Evolutionary conservation across 2,888 invertebrate genomes (phyloP).

Genomic region (Parochlus steinenii): DNA sequence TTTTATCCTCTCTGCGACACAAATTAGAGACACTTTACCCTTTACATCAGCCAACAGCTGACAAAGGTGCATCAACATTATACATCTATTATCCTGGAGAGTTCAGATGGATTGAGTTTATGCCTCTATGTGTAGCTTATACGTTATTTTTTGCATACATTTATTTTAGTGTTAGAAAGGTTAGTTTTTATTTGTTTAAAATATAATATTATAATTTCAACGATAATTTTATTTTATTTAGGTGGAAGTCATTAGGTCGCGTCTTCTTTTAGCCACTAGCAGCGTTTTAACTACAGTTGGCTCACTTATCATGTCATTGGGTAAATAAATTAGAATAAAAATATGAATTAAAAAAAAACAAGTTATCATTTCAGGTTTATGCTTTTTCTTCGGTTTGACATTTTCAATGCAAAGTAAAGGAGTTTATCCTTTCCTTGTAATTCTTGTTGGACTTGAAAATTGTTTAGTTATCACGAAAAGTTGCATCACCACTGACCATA

Average conservation of each 20-base stretch:
- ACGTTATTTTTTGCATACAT: conserved; percentile 78
- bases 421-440: conserved; percentile 87
- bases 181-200: too few relatives aligned
- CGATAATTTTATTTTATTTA: conserved; percentile 12
- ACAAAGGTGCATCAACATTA: conserved; percentile 29
- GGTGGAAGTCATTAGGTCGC: conserved; percentile 30
- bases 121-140: conserved; percentile 73
- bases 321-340: too few relatives aligned
- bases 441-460: conserved; percentile 88
- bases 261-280: conserved; percentile 57
- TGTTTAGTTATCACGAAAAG: conserved; percentile 80
- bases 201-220: conserved; percentile 70
- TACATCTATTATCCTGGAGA: conserved; percentile 79
- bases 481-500: conserved; percentile 82
- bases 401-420: conserved; percentile 61
- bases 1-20: conserved; percentile 51
- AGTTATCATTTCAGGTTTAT: too few relatives aligned
- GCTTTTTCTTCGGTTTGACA: conserved; percentile 73
- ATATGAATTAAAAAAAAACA: too few relatives aligned
- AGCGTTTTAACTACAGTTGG: conserved; percentile 75
- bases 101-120: conserved; percentile 66
- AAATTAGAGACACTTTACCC: conserved; percentile 57
- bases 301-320: conserved; percentile 84
- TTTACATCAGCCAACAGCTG: conserved; percentile 37
- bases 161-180: conserved; percentile 90